Percentiles rank a stretch among this genome's conserved stretches.
Evolutionary conservation across 2,888 invertebrate species (phyloP).

Genomic region (Athalia rosae): DNA sequence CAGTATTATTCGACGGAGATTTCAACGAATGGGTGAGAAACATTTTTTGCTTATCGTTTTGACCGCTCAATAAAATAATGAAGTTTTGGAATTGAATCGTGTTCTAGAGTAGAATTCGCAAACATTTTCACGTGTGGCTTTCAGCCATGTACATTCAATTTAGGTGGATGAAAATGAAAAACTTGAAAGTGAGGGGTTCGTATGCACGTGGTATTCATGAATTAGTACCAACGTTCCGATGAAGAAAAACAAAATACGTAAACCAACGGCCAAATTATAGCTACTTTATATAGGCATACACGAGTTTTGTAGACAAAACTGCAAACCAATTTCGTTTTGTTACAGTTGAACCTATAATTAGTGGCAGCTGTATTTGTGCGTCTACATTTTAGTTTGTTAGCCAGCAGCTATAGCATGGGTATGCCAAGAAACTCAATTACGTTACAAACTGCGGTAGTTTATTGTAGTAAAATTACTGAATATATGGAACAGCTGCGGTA

Average conservation of each 20-base stretch:
- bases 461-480: slow-evolving; percentile 7
- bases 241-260: slow-evolving; percentile 1
- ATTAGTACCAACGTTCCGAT: too few relatives aligned
- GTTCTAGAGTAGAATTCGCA: too few relatives aligned
- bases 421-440: slow-evolving; percentile 55
- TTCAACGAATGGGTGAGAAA: too few relatives aligned
- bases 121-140: too few relatives aligned
- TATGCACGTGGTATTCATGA: too few relatives aligned
- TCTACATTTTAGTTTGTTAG: neutral
- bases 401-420: slow-evolving; percentile 20
- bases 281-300: neutral
- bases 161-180: too few relatives aligned
- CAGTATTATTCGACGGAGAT: too few relatives aligned
- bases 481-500: neutral
- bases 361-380: neutral
- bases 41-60: too few relatives aligned
- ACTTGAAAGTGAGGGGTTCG: too few relatives aligned
- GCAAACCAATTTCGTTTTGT: slow-evolving; percentile 12
- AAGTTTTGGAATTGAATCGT: too few relatives aligned
- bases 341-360: slow-evolving; percentile 25
- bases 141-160: too few relatives aligned
- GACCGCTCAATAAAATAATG: too few relatives aligned
- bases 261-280: neutral
- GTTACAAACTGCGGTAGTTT: slow-evolving; percentile 56
- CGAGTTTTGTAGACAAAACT: slow-evolving; percentile 25